Conservation (phyloP, 2,888 invertebrate species). For the Embidobia sp. region DNA sequence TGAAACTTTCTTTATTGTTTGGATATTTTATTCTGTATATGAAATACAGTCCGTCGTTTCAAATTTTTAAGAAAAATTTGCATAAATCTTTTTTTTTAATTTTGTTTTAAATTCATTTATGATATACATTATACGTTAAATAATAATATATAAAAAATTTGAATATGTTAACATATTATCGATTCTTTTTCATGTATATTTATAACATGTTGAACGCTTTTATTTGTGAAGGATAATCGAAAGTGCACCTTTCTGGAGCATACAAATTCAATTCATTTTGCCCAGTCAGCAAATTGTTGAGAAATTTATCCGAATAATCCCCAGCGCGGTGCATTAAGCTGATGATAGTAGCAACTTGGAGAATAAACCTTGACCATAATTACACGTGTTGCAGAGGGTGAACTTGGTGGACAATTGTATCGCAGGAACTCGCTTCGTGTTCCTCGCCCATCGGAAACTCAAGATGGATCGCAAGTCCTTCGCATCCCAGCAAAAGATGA, state of each 20-base stretch:
- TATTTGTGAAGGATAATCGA: background rate
- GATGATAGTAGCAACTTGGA: background rate
- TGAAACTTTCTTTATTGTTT: no score
- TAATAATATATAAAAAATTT: no score
- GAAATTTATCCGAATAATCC: slow-evolving; percentile 24
- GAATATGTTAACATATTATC: no score
- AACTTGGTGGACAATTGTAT: slow-evolving; percentile 70
- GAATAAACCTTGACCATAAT: slow-evolving; percentile 50
- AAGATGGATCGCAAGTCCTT: slow-evolving; percentile 63
- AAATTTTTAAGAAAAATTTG: no score
- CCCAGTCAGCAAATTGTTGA: background rate
- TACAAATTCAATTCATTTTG: slow-evolving; percentile 1
- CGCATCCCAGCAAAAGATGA: slow-evolving; percentile 46
- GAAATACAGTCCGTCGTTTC: no score
- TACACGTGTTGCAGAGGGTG: slow-evolving; percentile 71
- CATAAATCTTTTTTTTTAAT: no score
- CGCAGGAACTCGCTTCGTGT: slow-evolving; percentile 73
- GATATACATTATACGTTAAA: no score
- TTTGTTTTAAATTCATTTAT: no score
- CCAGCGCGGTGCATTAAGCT: slow-evolving; percentile 26
- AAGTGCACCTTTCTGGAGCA: background rate
- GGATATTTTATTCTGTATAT: no score
- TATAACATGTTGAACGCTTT: no score
- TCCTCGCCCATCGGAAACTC: slow-evolving; percentile 47
- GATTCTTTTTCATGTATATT: no score